Conservation (phyloP, 2,888 invertebrate species). For the Pharmacophagus antenor region DNA sequence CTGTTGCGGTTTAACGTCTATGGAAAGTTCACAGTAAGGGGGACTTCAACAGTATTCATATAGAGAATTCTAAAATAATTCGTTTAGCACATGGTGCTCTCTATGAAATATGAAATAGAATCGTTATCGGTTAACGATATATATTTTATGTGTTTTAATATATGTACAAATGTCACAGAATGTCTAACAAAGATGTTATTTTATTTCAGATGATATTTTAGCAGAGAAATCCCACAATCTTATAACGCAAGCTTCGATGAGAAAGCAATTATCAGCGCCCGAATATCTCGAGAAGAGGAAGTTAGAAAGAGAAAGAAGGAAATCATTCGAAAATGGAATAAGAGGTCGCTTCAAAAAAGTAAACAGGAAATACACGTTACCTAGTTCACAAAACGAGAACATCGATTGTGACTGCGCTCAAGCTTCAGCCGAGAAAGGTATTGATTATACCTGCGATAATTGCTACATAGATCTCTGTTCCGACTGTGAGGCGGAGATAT, state of each 20-base stretch:
- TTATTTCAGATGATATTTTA: constrained; percentile 80
- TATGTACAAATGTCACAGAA: background rate
- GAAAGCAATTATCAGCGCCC: constrained; percentile 90
- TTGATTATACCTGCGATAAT: constrained; percentile 68
- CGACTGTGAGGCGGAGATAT: constrained; percentile 66
- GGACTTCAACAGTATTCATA: too few species aligned
- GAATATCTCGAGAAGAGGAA: constrained; percentile 94
- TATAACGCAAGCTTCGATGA: constrained; percentile 81
- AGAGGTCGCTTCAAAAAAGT: constrained; percentile 82
- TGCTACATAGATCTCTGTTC: constrained; percentile 72
- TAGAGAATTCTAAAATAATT: too few species aligned
- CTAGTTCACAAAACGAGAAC: constrained; percentile 50
- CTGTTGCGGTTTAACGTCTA: too few species aligned
- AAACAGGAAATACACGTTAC: constrained; percentile 67
- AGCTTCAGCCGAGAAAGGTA: constrained; percentile 66
- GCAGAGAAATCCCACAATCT: constrained; percentile 81
- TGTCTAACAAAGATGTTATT: constrained; percentile 1
- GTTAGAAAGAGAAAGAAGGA: constrained; percentile 84
- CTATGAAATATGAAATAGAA: too few species aligned
- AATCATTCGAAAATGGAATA: constrained; percentile 82
- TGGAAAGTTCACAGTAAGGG: too few species aligned
- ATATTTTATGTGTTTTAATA: background rate
- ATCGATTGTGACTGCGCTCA: constrained; percentile 67
- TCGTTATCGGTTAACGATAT: too few species aligned
- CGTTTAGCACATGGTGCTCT: too few species aligned